phyloP scores from a whole-genome alignment of 2,797 vertebrate species.

The Lepus oiostolus region DNA sequence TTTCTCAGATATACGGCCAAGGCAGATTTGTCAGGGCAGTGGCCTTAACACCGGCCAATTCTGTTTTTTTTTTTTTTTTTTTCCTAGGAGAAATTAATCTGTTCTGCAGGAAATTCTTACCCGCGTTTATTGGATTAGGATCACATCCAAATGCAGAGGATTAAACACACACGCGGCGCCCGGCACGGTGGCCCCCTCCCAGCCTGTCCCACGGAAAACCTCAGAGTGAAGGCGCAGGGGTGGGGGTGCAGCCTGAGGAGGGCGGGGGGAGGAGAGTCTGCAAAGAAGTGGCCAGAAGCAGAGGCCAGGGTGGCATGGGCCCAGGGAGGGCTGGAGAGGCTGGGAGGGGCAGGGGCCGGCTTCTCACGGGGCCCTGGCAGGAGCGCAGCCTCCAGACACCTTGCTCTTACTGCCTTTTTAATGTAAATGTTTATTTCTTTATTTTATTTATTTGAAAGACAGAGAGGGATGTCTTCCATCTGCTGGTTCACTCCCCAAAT shows the following conservation, averaged over 20 bases:
- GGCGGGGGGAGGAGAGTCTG: no score
- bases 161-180: constrained; percentile 43
- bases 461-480: no score
- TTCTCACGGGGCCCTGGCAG: not conserved
- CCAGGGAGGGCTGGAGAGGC: not conserved
- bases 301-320: not conserved
- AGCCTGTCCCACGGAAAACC: not conserved
- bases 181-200: fast-evolving
- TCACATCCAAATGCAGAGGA: constrained; percentile 76
- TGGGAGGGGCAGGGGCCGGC: not conserved
- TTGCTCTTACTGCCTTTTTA: no score
- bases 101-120: constrained; percentile 81
- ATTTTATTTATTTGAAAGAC: no score
- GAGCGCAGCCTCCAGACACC: no score
- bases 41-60: constrained; percentile 79
- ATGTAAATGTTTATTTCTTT: no score
- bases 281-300: not conserved
- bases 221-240: not conserved
- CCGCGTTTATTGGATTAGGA: constrained; percentile 83
- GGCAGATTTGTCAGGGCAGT: constrained; percentile 72
- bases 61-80: constrained; percentile 66
- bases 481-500: no score
- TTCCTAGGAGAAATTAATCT: constrained; percentile 81
- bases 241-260: not conserved
- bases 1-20: constrained; percentile 68